Evolutionary conservation across 2,113 vertebrate species (phyloP), one percentile per base, ranked within the genome.

Genomic region (Tupaia chinensis): DNA sequence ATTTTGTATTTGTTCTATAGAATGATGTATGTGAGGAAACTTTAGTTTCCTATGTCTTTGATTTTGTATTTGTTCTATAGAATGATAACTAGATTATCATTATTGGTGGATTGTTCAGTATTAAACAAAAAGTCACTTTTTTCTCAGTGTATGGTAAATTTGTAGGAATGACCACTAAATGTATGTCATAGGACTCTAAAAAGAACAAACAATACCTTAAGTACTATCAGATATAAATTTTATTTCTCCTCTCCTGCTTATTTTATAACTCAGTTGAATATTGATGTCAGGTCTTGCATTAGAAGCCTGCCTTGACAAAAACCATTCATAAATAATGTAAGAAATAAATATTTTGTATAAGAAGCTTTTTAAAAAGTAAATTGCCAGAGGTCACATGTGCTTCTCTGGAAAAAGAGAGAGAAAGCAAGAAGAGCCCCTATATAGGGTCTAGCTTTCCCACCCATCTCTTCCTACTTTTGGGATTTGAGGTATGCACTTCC

Each of bases 121-220:
- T 70, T 61, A 73, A 93, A 80, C 44, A 92, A 54, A 65, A 65
- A 73, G 25, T 25, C 20, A 82, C 44, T 79, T 65, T 56, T 82
- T 54, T 77, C 66, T 73, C 23, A 58, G 10, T 44, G 44, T 81
- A 34, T 68, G 65, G 1, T 44, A 90, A 80, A 88, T 19, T 80
- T 22, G 7, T 25, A 73, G 0, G 25, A 19, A 80, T 56, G 9
- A 89, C 17, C 9, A 86, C 4, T 81, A 34, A 58, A 1, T 87
- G 66, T 68, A 74, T 65, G 11, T 44, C 13, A 77, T 53, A 60
- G 9, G 7, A 92, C 9, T 20, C 81, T 82, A 27, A 68, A 76
- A 89, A 93, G 78, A 63, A 54, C 29, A 4, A 44, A 32, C 66
- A 96, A 34, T 89, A 27, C 1, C 12, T 22, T 87, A 53, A 90